Conservation (phyloP, 2,888 invertebrate species). For the Drosophila fulvimacula region DNA sequence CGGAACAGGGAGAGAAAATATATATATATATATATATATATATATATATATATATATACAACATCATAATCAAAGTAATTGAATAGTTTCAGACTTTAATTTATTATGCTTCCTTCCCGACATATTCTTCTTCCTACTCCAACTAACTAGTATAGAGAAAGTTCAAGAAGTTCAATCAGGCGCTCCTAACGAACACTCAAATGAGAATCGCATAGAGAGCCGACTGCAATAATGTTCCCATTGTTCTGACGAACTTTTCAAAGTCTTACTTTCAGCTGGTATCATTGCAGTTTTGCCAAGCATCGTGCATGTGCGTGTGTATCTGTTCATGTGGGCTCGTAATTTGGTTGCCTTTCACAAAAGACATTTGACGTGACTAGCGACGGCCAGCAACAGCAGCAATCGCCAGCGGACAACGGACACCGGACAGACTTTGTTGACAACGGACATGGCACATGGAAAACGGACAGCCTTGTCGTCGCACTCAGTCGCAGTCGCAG, state of each 20-base stretch:
- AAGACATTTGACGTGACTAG: slow-evolving; percentile 70
- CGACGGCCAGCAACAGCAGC: slow-evolving; percentile 18
- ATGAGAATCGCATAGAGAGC: too few relatives aligned
- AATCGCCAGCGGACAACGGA: slow-evolving; percentile 24
- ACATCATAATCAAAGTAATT: too few relatives aligned
- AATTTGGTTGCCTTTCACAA: slow-evolving; percentile 81
- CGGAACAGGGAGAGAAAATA: too few relatives aligned
- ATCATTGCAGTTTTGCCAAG: slow-evolving; percentile 8
- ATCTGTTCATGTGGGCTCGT: slow-evolving; percentile 57
- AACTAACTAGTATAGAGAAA: too few relatives aligned
- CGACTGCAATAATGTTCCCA: not conserved
- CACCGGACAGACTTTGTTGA: slow-evolving; percentile 62
- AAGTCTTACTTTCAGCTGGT: slow-evolving; percentile 21
- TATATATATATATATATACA: too few relatives aligned
- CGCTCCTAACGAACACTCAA: too few relatives aligned
- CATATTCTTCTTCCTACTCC: too few relatives aligned
- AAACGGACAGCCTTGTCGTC: slow-evolving; percentile 45
- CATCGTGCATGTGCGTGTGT: slow-evolving; percentile 12
- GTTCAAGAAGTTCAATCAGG: too few relatives aligned
- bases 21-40: too few relatives aligned
- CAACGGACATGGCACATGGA: slow-evolving; percentile 76
- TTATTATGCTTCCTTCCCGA: too few relatives aligned
- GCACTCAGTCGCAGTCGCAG: slow-evolving; percentile 9
- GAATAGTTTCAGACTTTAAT: too few relatives aligned
- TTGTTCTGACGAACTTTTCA: not conserved